Conservation (phyloP, 2,888 invertebrate species). For the Troides helena region DNA sequence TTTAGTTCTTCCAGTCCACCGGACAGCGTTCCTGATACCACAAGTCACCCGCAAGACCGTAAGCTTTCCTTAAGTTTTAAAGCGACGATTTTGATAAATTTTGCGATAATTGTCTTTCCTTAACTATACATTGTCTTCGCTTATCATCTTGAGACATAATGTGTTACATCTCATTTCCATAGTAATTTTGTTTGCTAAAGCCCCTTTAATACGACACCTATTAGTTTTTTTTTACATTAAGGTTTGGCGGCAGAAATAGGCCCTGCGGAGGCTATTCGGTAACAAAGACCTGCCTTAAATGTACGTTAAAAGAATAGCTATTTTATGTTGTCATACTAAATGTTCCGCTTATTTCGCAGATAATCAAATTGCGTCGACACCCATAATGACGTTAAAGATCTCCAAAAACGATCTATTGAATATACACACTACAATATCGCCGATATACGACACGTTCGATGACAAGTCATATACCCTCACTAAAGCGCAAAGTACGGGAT, state of each 20-base stretch:
- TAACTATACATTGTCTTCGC: no score
- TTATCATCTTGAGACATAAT: no score
- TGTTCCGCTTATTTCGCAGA: conserved; percentile 44
- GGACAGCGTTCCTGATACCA: conserved; percentile 43
- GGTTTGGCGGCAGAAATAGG: no score
- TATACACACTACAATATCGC: conserved; percentile 68
- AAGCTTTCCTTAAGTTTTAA: conserved; percentile 20
- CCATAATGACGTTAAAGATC: conserved; percentile 50
- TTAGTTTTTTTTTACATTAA: no score
- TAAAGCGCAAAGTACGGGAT: conserved; percentile 44
- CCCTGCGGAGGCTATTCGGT: no score
- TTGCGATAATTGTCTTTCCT: not conserved
- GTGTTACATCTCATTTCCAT: no score
- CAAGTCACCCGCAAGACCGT: conserved; percentile 30
- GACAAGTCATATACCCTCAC: conserved; percentile 61
- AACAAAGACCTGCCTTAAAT: no score
- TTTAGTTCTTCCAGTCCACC: conserved; percentile 73
- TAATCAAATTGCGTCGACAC: conserved; percentile 66
- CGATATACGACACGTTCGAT: conserved; percentile 64
- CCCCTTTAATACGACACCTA: no score
- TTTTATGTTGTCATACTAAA: not conserved
- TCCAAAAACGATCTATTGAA: conserved; percentile 54
- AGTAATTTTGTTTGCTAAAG: no score
- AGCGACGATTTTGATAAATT: not conserved
- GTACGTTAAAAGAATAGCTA: no score